Conservation (phyloP, 2,888 invertebrate species). For the Eupelmus urozonus region DNA sequence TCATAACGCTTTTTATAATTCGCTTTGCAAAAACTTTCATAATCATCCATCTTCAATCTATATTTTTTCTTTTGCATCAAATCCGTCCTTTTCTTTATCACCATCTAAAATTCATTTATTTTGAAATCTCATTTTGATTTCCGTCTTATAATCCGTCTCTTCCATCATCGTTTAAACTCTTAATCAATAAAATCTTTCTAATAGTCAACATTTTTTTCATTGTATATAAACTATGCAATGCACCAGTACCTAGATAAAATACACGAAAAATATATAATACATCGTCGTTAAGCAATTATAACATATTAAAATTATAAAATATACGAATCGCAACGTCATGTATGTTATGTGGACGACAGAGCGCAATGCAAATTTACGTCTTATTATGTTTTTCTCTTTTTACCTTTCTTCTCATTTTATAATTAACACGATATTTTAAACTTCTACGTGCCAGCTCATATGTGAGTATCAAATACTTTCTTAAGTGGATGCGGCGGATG, state of each 20-base stretch:
- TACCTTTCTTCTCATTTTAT: conserved; percentile 26
- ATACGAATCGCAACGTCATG: conserved; percentile 68
- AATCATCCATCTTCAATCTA: conserved; percentile 31
- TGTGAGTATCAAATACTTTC: conserved; percentile 64
- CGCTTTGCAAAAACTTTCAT: conserved; percentile 45
- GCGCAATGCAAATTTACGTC: conserved; percentile 55
- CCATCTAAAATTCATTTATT: conserved; percentile 26
- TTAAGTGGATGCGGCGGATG: conserved; percentile 66
- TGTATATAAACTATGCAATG: conserved; percentile 73
- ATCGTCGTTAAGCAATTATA: conserved; percentile 62
- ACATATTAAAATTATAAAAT: conserved; percentile 75
- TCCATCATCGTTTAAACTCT: conserved; percentile 33
- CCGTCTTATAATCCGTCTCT: not conserved
- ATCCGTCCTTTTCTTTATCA: conserved; percentile 17
- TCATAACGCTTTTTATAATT: conserved; percentile 48
- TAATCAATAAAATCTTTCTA: conserved; percentile 58
- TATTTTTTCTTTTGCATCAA: conserved; percentile 5
- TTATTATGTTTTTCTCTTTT: conserved; percentile 39
- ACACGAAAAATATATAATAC: conserved; percentile 74
- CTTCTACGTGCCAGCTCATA: conserved; percentile 63
- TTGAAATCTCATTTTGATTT: conserved; percentile 51
- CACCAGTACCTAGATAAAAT: conserved; percentile 71
- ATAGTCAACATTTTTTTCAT: conserved; percentile 64
- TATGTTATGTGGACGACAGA: conserved; percentile 68
- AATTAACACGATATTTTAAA: conserved; percentile 55